These are phyloP conservation scores for Oedothorax gibbosus DNA, from an alignment of 1,140 invertebrate species.

Conservation along the genomic window DNA sequence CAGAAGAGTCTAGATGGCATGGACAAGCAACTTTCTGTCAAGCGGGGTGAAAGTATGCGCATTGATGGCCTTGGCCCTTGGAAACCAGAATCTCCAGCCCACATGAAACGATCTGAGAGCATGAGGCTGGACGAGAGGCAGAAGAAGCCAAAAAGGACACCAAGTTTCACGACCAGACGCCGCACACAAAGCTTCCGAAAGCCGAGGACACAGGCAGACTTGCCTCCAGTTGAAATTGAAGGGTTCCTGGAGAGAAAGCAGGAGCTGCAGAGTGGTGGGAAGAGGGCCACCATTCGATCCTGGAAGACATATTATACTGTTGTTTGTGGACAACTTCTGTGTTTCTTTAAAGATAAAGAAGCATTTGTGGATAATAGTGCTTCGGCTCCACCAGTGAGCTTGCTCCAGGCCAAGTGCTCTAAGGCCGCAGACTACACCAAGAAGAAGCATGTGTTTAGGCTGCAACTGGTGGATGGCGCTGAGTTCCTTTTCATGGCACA, in stretches of 20 bases:
- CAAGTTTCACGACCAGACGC: constrained; percentile 90
- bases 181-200: constrained; percentile 87
- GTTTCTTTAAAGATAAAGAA: constrained; percentile 96
- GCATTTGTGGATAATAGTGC: constrained; percentile 88
- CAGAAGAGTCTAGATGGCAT: constrained; percentile 64
- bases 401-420: constrained; percentile 86
- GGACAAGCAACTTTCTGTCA: constrained; percentile 69
- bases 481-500: constrained; percentile 90
- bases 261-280: constrained; percentile 90
- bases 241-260: constrained; percentile 95
- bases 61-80: constrained; percentile 70
- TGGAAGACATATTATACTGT: constrained; percentile 97
- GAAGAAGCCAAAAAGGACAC: constrained; percentile 83
- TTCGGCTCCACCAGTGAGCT: constrained; percentile 89
- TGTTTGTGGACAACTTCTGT: constrained; percentile 93
- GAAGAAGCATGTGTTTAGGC: constrained; percentile 90
- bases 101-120: constrained; percentile 64
- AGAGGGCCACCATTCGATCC: constrained; percentile 91
- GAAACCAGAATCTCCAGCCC: constrained; percentile 48
- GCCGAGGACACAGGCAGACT: constrained; percentile 72
- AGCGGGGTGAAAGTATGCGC: constrained; percentile 90
- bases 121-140: constrained; percentile 63
- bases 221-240: constrained; percentile 92
- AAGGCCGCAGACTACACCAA: constrained; percentile 94
- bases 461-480: constrained; percentile 89